Percentiles rank a stretch among this genome's conserved stretches.
phyloP scores from a whole-genome alignment of 2,113 vertebrate species.

The Toxotes jaculatrix region DNA sequence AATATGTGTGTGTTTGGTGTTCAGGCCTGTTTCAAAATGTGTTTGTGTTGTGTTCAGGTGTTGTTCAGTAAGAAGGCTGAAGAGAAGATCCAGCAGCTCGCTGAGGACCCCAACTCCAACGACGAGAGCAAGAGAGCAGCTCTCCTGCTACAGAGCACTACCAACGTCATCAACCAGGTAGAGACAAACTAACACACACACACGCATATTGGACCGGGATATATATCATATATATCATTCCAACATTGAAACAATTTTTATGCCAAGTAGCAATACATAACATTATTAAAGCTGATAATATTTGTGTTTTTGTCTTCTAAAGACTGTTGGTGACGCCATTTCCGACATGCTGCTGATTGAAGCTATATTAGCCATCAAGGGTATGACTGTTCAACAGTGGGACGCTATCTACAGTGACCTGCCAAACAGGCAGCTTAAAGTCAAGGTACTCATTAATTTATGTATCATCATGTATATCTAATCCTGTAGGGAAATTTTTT shows the following conservation, averaged over 20 bases:
- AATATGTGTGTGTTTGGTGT: neutral
- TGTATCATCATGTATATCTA: neutral
- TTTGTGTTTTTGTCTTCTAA: constrained; percentile 7
- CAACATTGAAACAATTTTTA: neutral
- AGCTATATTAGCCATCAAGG: constrained; percentile 90
- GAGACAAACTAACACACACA: neutral
- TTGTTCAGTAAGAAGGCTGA: constrained; percentile 92
- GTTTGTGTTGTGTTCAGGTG: constrained; percentile 82
- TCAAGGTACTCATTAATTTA: constrained; percentile 85
- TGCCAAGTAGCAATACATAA: neutral
- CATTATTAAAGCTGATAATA: neutral
- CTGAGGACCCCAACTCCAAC: constrained; percentile 76
- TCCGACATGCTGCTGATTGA: constrained; percentile 96
- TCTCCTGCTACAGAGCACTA: constrained; percentile 86
- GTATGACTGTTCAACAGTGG: constrained; percentile 92
- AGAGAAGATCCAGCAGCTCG: constrained; percentile 87
- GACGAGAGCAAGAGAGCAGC: constrained; percentile 87
- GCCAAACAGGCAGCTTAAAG: constrained; percentile 95
- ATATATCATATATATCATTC: neutral
- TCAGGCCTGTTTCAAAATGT: neutral
- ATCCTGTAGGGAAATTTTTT: neutral
- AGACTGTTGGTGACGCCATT: constrained; percentile 95
- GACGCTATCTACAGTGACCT: constrained; percentile 90
- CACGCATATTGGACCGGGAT: neutral
- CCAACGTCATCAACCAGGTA: constrained; percentile 96